phyloP scores from a whole-genome alignment of 2,888 invertebrate genomes.

The Ophioninae sp. region DNA sequence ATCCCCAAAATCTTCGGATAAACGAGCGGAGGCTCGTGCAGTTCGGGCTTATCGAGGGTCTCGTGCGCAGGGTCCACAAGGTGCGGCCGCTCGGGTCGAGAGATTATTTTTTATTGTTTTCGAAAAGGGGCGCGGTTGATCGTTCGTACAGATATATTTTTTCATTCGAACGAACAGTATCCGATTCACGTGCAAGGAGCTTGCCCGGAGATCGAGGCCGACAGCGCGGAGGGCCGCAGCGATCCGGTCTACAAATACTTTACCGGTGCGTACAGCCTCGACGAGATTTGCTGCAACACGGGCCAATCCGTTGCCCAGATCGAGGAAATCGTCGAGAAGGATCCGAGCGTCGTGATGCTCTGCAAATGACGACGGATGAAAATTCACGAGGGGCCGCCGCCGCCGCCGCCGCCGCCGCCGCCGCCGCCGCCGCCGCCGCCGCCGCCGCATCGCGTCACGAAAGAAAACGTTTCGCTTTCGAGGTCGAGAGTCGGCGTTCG shows the following conservation, averaged over 20 bases:
- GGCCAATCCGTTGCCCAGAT: constrained; percentile 88
- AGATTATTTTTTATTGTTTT: not conserved
- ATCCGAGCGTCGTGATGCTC: constrained; percentile 90
- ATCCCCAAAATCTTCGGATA: constrained; percentile 88
- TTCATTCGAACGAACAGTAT: constrained; percentile 70
- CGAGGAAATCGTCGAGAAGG: constrained; percentile 91
- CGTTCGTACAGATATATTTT: not conserved
- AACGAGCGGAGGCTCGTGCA: constrained; percentile 92
- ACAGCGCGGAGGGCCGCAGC: constrained; percentile 72
- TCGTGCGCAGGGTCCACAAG: constrained; percentile 92
- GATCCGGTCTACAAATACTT: constrained; percentile 85
- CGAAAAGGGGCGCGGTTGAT: not conserved
- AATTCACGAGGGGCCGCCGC: not conserved
- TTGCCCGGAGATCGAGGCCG: constrained; percentile 58
- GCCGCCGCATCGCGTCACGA: too few relatives aligned
- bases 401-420: too few relatives aligned
- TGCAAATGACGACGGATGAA: constrained; percentile 84
- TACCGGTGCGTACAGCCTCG: constrained; percentile 90
- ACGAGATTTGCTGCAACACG: constrained; percentile 95
- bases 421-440: too few relatives aligned
- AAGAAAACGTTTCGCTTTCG: too few relatives aligned
- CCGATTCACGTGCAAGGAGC: constrained; percentile 76
- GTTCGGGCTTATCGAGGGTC: constrained; percentile 92
- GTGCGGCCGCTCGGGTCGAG: constrained; percentile 75
- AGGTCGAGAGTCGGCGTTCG: not conserved